Conservation (phyloP, 2,113 vertebrate species). For the Mormyrus iriodes region DNA sequence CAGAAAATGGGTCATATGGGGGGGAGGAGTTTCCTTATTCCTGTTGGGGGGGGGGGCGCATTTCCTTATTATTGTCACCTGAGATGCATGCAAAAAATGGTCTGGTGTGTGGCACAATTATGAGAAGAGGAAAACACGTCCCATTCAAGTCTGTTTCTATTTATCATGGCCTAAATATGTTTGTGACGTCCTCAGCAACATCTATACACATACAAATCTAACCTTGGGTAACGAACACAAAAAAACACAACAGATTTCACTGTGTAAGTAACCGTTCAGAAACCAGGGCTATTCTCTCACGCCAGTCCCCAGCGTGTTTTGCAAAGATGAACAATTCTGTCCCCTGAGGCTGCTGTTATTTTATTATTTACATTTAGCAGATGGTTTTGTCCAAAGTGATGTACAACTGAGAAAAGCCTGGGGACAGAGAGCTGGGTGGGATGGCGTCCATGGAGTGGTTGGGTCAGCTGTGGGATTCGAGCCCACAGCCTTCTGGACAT, state of each 20-base stretch:
- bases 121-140: neutral
- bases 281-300: neutral
- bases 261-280: neutral
- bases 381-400: neutral
- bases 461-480: neutral
- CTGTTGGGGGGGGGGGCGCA: constrained; percentile 46
- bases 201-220: neutral
- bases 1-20: constrained; percentile 12
- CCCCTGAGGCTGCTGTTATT: neutral
- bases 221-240: neutral
- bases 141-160: neutral
- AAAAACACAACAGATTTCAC: neutral
- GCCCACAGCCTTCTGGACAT: neutral
- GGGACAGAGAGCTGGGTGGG: neutral
- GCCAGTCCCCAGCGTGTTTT: neutral
- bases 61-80: constrained; percentile 49
- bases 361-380: neutral
- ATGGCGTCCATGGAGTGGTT: neutral
- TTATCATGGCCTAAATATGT: neutral
- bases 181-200: neutral
- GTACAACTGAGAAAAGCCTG: neutral
- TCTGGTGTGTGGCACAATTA: neutral
- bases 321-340: neutral
- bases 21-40: neutral
- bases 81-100: constrained; percentile 39